phyloP scores from a whole-genome alignment of 2,113 vertebrate species.

The Laticauda laticaudata region DNA sequence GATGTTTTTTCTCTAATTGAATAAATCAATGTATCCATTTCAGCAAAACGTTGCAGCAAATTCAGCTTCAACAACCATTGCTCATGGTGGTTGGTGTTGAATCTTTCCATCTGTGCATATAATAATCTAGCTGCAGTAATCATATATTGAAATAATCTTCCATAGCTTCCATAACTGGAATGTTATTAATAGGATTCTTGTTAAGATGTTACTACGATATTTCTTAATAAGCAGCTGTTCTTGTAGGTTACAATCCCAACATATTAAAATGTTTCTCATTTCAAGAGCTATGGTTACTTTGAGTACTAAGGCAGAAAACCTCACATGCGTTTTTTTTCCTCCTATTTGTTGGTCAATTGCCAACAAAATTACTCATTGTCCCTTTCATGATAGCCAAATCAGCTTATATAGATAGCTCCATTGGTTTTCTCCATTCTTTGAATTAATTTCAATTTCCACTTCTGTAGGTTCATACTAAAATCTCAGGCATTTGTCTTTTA shows the following conservation, averaged over 20 bases:
- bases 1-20: background rate
- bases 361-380: background rate
- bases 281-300: background rate
- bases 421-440: background rate
- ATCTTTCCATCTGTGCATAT: background rate
- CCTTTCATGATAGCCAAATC: background rate
- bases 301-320: background rate
- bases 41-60: background rate
- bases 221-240: background rate
- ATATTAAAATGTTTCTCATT: background rate
- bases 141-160: background rate
- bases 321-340: background rate
- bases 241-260: background rate
- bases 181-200: background rate
- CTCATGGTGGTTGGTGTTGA: background rate
- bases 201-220: background rate
- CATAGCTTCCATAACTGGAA: background rate
- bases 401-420: too few species aligned
- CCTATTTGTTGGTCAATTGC: too few species aligned
- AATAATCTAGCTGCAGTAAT: background rate
- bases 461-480: background rate
- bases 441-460: background rate
- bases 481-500: background rate
- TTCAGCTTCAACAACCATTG: background rate
- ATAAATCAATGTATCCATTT: background rate